Base-by-base conservation (phyloP, 2,113 vertebrate genomes). In the Ibidorhyncha struthersii region DNA sequence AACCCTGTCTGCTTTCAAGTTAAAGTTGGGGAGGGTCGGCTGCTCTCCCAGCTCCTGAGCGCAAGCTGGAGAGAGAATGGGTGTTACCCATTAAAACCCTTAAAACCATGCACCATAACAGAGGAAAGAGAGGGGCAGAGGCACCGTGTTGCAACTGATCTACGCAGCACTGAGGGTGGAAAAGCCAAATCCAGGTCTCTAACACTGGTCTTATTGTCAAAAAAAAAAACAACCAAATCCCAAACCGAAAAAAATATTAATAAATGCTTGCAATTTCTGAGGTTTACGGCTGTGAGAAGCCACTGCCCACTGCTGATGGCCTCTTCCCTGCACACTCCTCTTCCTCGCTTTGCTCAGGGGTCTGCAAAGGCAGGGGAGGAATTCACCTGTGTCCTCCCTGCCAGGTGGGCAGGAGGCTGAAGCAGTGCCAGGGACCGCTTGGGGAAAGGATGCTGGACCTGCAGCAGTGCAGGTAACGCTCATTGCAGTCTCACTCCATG, bases 381-480 rank as follows among this genome's bases (percentile, higher is more conserved):
- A 55, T 84, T 36, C 56, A 26, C 21, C 8, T 11, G 26, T 36
- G 59, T 67, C 53, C 27, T 32, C 40, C 73, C 26, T 41, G 74
- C 30, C 61, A 43, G n/a, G 12, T 0, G 0, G 38, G 9, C 52
- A 59, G 50, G 56, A 70, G 58, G 52, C 58, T 59, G 63, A 81
- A 38, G 70, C 3, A 1, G 32, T 59, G 30, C 12, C 0, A 0
- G 30, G 55, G n/a, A 36, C 12, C 1, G 2, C 43, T 3, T 29
- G 43, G 38, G 25, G 9, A 58, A 58, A 59, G 38, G 30, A 30
- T 0, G 2, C 36, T 43, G 32, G 23, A 53, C 59, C n/a, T 26
- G 41, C 58, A 50, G 5, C 53, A 49, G 59, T 47, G 43, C 53
- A 56, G 72, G 36, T 69, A 30, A 62, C 14, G 61, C 18, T 79